Conservation (phyloP, 2,797 vertebrate genomes). For the Chaunax sp. region DNA sequence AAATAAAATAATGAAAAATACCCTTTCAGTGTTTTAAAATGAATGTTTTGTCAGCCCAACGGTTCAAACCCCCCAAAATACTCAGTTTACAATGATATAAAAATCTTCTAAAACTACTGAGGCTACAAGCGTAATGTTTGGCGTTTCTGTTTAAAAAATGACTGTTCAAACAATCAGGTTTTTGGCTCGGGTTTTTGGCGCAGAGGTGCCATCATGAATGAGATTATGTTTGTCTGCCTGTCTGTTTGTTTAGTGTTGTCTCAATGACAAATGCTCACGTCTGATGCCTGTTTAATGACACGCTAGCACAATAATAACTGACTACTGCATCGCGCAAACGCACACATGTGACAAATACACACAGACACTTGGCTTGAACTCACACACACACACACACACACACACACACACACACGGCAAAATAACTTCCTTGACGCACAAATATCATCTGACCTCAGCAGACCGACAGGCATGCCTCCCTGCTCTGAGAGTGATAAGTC, state of each 20-base stretch:
- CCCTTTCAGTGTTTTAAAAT: not conserved
- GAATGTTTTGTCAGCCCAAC: too few species aligned
- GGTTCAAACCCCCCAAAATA: too few species aligned
- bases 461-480: conserved; percentile 73
- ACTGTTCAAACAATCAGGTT: conserved; percentile 2
- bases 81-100: not conserved
- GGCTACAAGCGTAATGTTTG: too few species aligned
- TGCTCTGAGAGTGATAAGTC: conserved; percentile 70
- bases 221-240: conserved; percentile 57
- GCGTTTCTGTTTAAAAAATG: not conserved
- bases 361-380: conserved; percentile 47
- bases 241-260: conserved; percentile 77
- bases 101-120: too few species aligned
- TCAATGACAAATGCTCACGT: conserved; percentile 71
- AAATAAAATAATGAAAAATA: too few species aligned
- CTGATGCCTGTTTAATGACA: conserved; percentile 83
- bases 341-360: conserved; percentile 37
- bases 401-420: conserved; percentile 46
- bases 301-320: conserved; percentile 78
- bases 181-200: conserved; percentile 15
- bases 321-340: conserved; percentile 68
- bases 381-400: conserved; percentile 38
- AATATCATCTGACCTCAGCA: conserved; percentile 82
- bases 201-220: conserved; percentile 26
- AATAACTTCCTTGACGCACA: conserved; percentile 72